Evolutionary conservation across 2,888 invertebrate species (phyloP).

Genomic region (Cotesia congregata): DNA sequence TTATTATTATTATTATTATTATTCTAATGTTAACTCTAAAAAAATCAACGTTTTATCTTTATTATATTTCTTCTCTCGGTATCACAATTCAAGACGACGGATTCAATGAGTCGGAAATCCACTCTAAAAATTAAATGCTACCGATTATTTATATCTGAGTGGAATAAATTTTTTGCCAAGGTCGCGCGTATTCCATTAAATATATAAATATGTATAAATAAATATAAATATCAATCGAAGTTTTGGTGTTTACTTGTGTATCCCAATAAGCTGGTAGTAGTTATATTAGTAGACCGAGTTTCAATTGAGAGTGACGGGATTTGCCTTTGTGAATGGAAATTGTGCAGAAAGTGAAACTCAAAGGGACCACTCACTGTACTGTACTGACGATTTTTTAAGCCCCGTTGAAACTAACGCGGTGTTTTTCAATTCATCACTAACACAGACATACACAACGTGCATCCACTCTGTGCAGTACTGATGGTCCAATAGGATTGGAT

Average conservation of each 20-base stretch:
- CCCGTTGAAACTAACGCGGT: neutral
- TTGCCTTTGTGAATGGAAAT: slow-evolving; percentile 9
- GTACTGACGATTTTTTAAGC: neutral
- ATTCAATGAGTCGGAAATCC: slow-evolving; percentile 8
- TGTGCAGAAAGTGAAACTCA: slow-evolving; percentile 3
- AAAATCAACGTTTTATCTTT: slow-evolving; percentile 11
- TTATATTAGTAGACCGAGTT: slow-evolving; percentile 1
- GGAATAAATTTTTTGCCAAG: slow-evolving; percentile 23
- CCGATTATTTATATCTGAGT: slow-evolving; percentile 22
- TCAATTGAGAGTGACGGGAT: neutral
- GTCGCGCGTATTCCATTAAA: slow-evolving; percentile 2
- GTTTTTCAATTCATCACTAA: slow-evolving; percentile 2
- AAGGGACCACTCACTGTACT: neutral
- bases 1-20: neutral
- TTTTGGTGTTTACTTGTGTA: neutral
- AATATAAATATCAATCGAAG: neutral
- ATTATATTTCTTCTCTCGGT: neutral
- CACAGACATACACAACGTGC: neutral
- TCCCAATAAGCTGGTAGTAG: slow-evolving; percentile 22
- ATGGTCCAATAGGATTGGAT: neutral
- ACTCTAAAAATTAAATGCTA: slow-evolving; percentile 7
- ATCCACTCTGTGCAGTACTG: neutral
- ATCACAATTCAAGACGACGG: neutral
- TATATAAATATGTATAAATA: neutral
- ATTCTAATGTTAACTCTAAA: neutral